Percentiles rank a stretch among this genome's conserved stretches.
Conservation (phyloP, 2,113 vertebrate genomes). For the Dolichotis patagonum region DNA sequence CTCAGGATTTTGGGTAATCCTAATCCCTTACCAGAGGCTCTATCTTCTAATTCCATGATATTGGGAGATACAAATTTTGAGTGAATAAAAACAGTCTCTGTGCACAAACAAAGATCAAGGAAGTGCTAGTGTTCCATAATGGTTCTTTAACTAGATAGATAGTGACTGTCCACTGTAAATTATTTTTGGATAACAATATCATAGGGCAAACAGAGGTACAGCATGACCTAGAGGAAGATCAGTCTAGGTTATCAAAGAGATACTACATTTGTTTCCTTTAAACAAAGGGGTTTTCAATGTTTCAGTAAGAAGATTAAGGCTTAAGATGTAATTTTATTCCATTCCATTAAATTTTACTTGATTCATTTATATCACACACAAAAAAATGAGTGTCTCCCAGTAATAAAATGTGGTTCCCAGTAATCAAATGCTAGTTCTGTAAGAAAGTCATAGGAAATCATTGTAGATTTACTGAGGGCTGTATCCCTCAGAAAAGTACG, state of each 20-base stretch:
- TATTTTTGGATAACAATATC: neutral
- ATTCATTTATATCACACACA: neutral
- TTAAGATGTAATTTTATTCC: neutral
- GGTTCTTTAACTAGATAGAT: neutral
- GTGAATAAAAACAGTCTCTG: neutral
- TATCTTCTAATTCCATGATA: neutral
- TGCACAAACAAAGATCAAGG: neutral
- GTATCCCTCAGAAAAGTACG: neutral
- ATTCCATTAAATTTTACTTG: slow-evolving; percentile 14
- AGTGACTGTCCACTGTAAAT: neutral
- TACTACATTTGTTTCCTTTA: neutral
- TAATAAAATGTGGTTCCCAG: neutral
- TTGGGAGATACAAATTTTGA: neutral
- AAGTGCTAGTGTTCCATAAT: neutral
- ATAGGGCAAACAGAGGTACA: neutral
- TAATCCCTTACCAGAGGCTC: neutral
- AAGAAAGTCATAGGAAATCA: neutral
- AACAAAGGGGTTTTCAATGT: neutral
- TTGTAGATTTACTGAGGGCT: neutral
- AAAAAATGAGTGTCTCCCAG: neutral
- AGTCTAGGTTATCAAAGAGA: neutral
- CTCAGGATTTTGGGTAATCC: neutral
- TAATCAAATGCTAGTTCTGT: neutral
- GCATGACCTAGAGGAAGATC: neutral
- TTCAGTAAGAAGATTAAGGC: slow-evolving; percentile 1